These are phyloP conservation scores for Takifugu rubripes DNA, from an alignment of 2,797 vertebrate species.

Conservation along the genomic window DNA sequence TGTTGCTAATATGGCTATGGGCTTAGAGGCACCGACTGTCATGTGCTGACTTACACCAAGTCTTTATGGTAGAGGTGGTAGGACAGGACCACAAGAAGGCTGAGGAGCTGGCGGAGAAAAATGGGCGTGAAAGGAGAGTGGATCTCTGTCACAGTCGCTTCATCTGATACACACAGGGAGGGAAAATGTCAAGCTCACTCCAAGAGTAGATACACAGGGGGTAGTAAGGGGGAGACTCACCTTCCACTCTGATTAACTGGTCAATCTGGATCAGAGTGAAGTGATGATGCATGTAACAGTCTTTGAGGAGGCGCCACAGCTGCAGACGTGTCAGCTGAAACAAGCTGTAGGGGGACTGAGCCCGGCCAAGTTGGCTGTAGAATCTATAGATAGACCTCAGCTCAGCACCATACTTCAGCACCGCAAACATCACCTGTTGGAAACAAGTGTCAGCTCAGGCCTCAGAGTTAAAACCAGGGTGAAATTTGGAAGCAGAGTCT, in stretches of 20 bases:
- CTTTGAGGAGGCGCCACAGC: slow-evolving; percentile 90
- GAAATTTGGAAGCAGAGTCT: neutral
- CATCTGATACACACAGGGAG: slow-evolving; percentile 48
- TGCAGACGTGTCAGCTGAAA: slow-evolving; percentile 83
- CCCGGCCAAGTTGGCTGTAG: slow-evolving; percentile 83
- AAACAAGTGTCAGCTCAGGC: neutral
- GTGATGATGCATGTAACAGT: slow-evolving; percentile 81
- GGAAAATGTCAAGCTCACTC: neutral
- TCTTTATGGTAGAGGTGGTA: slow-evolving; percentile 78
- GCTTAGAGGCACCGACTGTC: neutral
- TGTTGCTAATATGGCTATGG: neutral
- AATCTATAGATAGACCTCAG: slow-evolving; percentile 81
- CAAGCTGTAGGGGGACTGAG: slow-evolving; percentile 69
- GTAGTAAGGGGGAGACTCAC: neutral
- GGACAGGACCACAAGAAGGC: slow-evolving; percentile 77
- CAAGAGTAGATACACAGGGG: neutral
- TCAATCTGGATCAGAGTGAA: slow-evolving; percentile 80
- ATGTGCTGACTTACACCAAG: slow-evolving; percentile 71
- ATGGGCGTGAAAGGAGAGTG: slow-evolving; percentile 78
- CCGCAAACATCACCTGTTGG: slow-evolving; percentile 78
- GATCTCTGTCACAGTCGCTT: slow-evolving; percentile 52
- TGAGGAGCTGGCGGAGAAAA: slow-evolving; percentile 78
- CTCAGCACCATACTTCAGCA: slow-evolving; percentile 73
- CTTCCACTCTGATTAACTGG: slow-evolving; percentile 71
- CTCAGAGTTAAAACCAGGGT: neutral